Evolutionary conservation across 2,888 invertebrate species (phyloP), one percentile per base, ranked within the genome.

Genomic region (Drosophila setosimentum): DNA sequence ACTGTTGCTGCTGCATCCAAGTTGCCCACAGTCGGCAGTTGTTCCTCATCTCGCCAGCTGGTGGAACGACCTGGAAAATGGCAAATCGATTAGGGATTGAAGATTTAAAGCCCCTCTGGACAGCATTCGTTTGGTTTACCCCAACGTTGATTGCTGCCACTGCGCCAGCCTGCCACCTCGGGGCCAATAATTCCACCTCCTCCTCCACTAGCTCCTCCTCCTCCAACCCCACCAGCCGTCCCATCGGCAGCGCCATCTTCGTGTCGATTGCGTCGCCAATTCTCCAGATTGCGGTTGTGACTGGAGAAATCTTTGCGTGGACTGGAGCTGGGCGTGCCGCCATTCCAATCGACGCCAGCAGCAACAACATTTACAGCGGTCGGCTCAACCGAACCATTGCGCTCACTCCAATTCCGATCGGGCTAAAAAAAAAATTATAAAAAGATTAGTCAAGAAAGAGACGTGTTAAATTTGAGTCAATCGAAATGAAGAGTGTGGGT

Each of bases 31-130:
- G 57, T 63, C 68, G 1, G 73, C 68, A 33, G 53, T 2, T 80
- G 53, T 4, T 93, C 93, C 32, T 93, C 93, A 40, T 93, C 93
- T 2, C 93, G 86, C 93, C 93, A 93, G 71, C 93, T 93, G 2
- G 92, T 91, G 35, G 93, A 92, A 18, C 93, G 91, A 5, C 91
- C 93, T 93, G 18, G 3, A 49, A 54, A 68, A 65, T 35, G 21
- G n/a, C 5, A 32, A 45, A 45, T 16, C 21, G 37, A 8, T 29
- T 5, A 29, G 13, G 3, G 2, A n/a, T 29, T 29, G 16, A 10
- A 35, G 53, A 27, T 49, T 49, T 49, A 18, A 27, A 27, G 18
- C n/a, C 18, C 10, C 5, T 27, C 18, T 40, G n/a, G 7, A 40
- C 3, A 40, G 7, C 11, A 58, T 35, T 8, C 2, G 37, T 4